Conservation (phyloP, 2,888 invertebrate species). For the Lithophane semibrunnea region DNA sequence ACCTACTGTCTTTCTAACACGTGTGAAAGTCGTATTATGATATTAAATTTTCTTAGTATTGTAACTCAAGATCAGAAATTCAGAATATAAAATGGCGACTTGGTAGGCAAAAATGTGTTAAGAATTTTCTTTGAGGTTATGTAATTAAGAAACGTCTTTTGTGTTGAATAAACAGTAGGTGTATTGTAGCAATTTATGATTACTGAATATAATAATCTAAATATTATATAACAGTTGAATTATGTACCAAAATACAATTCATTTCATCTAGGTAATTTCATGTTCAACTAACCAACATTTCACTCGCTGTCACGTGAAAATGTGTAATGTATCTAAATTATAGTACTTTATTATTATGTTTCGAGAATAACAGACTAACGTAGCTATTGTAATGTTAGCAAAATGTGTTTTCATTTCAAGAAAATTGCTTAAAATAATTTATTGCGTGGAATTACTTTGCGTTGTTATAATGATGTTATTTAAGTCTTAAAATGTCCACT, state of each 20-base stretch:
- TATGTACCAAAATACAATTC: not conserved
- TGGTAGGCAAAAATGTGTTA: not conserved
- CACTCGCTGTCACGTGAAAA: conserved; percentile 2
- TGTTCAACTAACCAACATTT: conserved; percentile 5
- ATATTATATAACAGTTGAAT: not conserved
- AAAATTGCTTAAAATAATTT: conserved; percentile 24
- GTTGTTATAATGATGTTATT: conserved; percentile 20
- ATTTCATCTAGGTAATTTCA: conserved; percentile 8
- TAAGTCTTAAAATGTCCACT: conserved; percentile 8
- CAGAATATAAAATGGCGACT: conserved; percentile 19
- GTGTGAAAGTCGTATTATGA: conserved; percentile 53
- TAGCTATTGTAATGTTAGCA: conserved; percentile 6
- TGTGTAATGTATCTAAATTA: conserved; percentile 9
- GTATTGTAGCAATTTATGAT: too few relatives aligned
- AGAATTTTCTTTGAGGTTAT: not conserved
- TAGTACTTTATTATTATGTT: conserved; percentile 1
- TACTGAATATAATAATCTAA: not conserved
- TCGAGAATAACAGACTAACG: conserved; percentile 17
- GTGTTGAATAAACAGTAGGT: too few relatives aligned
- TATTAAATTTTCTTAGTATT: conserved; percentile 59
- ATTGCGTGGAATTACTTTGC: conserved; percentile 2
- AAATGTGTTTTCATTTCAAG: conserved; percentile 34
- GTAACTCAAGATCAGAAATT: conserved; percentile 17
- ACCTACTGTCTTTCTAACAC: conserved; percentile 54
- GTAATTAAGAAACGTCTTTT: not conserved